Conservation (phyloP, 2,797 vertebrate species). For the Meriones psammophilus region DNA sequence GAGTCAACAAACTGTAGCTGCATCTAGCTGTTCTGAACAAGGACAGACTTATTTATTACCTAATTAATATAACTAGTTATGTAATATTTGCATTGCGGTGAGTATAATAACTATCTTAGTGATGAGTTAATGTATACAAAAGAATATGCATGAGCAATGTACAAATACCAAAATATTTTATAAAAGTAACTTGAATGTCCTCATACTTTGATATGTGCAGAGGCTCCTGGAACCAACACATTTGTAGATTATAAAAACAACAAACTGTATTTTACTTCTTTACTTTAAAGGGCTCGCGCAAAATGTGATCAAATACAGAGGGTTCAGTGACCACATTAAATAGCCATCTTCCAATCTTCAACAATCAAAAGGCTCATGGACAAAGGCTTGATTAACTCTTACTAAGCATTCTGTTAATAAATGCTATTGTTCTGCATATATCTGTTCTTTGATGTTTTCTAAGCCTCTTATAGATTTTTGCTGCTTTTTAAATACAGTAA, state of each 20-base stretch:
- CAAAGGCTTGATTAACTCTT: neutral
- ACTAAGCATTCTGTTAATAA: neutral
- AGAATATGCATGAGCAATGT: neutral
- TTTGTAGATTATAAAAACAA: neutral
- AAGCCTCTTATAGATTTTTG: neutral
- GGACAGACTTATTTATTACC: neutral
- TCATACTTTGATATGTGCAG: neutral
- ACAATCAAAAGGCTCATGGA: neutral
- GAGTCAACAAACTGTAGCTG: neutral
- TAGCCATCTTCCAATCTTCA: neutral
- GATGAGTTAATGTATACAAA: neutral
- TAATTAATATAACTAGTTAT: neutral
- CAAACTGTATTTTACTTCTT: conserved; percentile 5
- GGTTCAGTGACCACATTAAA: conserved; percentile 14
- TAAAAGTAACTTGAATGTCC: neutral
- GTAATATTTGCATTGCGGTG: neutral
- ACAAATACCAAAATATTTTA: neutral
- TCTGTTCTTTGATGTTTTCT: neutral
- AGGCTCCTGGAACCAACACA: neutral
- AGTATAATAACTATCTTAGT: neutral
- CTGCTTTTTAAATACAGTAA: neutral
- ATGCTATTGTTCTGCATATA: neutral
- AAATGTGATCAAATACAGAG: neutral
- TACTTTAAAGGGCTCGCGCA: neutral
- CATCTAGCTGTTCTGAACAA: neutral